Base-by-base conservation (phyloP, 2,888 invertebrate species). In the Tenthredo livida region DNA sequence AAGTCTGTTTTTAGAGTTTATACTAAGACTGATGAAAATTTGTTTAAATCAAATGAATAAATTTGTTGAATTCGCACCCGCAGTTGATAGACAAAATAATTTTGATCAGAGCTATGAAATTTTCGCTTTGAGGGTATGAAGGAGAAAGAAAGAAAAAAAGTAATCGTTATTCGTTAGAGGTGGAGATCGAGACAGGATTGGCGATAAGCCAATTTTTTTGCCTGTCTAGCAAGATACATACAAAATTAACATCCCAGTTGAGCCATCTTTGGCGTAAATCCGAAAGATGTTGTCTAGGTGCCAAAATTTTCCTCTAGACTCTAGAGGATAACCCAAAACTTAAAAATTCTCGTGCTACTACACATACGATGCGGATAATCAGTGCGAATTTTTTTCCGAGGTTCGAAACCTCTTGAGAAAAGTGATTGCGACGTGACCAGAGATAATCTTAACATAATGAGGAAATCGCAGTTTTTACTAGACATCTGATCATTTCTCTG, bases 221-320 rank as follows among this genome's bases (percentile, higher is more conserved):
- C n/a, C 15, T 29, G 29, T 25, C 50, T 54, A 77, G 77, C 54
- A 77, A 77, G 77, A 77, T 77, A 77, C 77, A 77, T 77, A 77
- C 77, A 33, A 17, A 77, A 77, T 77, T 77, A 77, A 77, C 77
- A 50, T 77, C 77, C 77, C 15, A n/a, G 33, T 50, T 77, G 77
- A 77, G 54, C 29, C 47, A 54, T 77, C 33, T 40, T 77, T 54
- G 77, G 50, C 72, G 77, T 77, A 33, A 77, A 77, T 77, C 29
- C 77, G 77, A 33, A 47, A 33, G 33, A 77, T 77, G 17, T 21
- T 77, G 77, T 54, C n/a, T 50, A 50, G 33, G 33, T 77, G 77
- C 50, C 50, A 77, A 54, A 77, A 77, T 50, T 77, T 33, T 25
- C 29, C 54, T 77, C 54, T n/a, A 47, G n/a, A 75, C 43, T n/a